Conservation (phyloP, 2,888 invertebrate species). For the Apantesis nais region DNA sequence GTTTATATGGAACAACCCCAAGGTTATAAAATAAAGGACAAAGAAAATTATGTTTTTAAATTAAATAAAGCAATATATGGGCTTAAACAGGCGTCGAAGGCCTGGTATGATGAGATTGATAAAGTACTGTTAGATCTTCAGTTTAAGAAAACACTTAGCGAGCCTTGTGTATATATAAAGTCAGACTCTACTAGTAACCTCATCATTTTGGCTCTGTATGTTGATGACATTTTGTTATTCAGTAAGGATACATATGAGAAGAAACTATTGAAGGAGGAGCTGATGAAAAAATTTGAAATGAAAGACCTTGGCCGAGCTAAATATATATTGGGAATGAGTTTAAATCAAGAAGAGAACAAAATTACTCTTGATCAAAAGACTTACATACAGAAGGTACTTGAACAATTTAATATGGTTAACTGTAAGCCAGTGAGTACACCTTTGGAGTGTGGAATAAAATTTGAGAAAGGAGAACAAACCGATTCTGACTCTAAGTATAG, state of each 20-base stretch:
- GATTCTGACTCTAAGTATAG: not conserved
- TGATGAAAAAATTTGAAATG: slow-evolving; percentile 6
- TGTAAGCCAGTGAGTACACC: slow-evolving; percentile 4
- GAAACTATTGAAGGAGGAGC: not conserved
- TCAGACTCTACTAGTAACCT: too few relatives aligned
- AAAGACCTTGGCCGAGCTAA: not conserved
- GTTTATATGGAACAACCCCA: slow-evolving; percentile 19
- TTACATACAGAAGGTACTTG: not conserved
- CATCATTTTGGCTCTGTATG: not conserved
- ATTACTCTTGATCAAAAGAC: slow-evolving; percentile 1
- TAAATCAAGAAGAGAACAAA: not conserved
- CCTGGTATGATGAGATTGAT: slow-evolving; percentile 7
- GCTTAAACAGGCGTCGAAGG: slow-evolving; percentile 1
- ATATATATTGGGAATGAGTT: slow-evolving; percentile 3
- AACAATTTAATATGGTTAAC: slow-evolving; percentile 3
- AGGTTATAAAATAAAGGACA: not conserved
- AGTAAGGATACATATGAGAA: too few relatives aligned
- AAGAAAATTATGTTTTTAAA: slow-evolving; percentile 10
- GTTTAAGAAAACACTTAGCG: not conserved
- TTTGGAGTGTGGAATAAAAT: not conserved
- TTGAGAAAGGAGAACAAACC: slow-evolving; percentile 5
- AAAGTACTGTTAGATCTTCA: not conserved
- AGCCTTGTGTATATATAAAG: not conserved
- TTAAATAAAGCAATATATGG: slow-evolving; percentile 12
- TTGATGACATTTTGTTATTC: not conserved